Evolutionary conservation across 2,113 vertebrate genomes (phyloP), one percentile per base, ranked within the genome.

Genomic region (Columba janthina): DNA sequence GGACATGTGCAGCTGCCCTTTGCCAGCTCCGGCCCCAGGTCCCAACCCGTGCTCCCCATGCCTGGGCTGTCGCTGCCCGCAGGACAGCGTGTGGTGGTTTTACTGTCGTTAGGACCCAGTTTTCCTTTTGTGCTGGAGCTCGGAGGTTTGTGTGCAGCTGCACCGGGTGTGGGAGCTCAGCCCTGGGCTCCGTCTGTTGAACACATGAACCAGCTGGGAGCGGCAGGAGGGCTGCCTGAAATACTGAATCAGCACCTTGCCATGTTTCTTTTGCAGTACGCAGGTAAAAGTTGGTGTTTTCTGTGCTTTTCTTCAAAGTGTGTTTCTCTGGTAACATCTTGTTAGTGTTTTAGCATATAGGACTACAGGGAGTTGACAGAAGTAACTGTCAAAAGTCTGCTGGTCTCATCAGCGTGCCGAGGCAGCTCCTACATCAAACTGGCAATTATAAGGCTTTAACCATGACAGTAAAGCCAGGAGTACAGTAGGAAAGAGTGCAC

Each of bases 241-340:
- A 89, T 95, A 53, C 87, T 97, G 74, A 62, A 75, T 74, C 92
- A 82, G 92, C 94, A 67, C 21, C 91, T 91, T 64, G 95, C 91
- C 90, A 96, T 98, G 98, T 98, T 98, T 85, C 95, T 98, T 4
- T 48, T 98, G 93, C 98, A 97, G 86, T 97, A 96, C 2, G 19
- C 97, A 97, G 98, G 98, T 98, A 97, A n/a, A 50, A 70, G 91
- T 88, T 36, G 53, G 71, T 48, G 58, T 20, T 75, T 20, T 21
- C 15, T 69, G 82, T 79, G 48, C 94, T 86, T 83, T 57, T 65
- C 88, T 71, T 66, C 44, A 79, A 32, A 72, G 90, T 48, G 36
- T 1, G 16, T 86, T 91, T 51, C 48, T 51, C 86, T 29, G 11
- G 2, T 32, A 9, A 14, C 29, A 48, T 34, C 77, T 38, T 32